Percentiles rank a stretch among this genome's conserved stretches.
Evolutionary conservation across 2,888 invertebrate genomes (phyloP).

Genomic region (Taenaris catops): DNA sequence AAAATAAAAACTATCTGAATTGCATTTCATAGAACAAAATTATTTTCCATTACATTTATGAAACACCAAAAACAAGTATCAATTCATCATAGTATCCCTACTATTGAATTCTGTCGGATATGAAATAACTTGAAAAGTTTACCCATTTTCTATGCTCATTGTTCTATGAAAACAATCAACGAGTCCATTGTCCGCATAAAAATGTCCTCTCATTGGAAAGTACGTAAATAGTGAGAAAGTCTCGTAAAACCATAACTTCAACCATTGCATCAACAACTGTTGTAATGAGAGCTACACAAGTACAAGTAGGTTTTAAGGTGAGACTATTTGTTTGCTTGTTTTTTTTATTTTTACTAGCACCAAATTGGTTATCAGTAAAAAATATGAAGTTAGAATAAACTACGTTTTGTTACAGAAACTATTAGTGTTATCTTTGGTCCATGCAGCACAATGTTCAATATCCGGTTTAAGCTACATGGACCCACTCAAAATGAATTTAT

Average conservation of each 20-base stretch:
- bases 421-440: constrained; percentile 21
- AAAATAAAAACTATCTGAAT: too few species aligned
- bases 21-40: too few species aligned
- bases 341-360: too few species aligned
- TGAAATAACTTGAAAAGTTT: constrained; percentile 25
- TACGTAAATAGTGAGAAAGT: constrained; percentile 24
- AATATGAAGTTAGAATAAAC: too few species aligned
- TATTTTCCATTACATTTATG: too few species aligned
- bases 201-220: constrained; percentile 23
- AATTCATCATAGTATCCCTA: constrained; percentile 10
- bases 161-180: constrained; percentile 29
- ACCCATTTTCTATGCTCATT: constrained; percentile 25
- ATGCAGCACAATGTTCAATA: constrained; percentile 33
- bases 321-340: too few species aligned
- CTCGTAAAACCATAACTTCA: constrained; percentile 22
- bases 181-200: constrained; percentile 25
- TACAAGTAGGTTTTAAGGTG: constrained; percentile 10
- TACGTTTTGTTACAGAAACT: constrained; percentile 33
- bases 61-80: constrained; percentile 3
- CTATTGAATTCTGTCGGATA: constrained; percentile 20
- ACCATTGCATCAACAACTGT: constrained; percentile 17
- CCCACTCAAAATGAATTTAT: constrained; percentile 22
- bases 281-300: constrained; percentile 14
- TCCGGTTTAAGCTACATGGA: constrained; percentile 43
- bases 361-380: too few species aligned